phyloP scores from a whole-genome alignment of 2,113 vertebrate genomes.

The Pholis gunnellus region DNA sequence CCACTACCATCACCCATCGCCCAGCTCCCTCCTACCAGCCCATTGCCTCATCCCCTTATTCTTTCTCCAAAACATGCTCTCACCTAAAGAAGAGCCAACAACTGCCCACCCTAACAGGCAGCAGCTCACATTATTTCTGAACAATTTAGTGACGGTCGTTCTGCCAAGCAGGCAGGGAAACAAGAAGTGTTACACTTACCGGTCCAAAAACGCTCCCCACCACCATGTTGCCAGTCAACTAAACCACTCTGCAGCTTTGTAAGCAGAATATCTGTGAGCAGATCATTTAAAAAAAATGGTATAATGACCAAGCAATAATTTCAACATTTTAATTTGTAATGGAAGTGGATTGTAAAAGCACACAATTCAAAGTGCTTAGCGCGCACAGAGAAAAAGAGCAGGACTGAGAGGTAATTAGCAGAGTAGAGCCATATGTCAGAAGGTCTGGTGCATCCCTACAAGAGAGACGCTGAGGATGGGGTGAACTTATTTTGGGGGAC shows the following conservation, averaged over 20 bases:
- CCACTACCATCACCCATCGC: constrained; percentile 26
- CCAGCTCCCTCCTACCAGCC: constrained; percentile 14
- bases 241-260: not conserved
- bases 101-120: constrained; percentile 33
- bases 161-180: constrained; percentile 59
- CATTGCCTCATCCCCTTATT: constrained; percentile 40
- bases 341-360: not conserved
- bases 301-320: not conserved
- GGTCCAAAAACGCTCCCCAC: constrained; percentile 16
- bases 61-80: constrained; percentile 42
- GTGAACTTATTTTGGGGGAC: constrained; percentile 71
- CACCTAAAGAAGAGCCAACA: constrained; percentile 58
- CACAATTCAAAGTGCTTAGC: not conserved
- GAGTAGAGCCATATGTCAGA: constrained; percentile 81
- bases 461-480: constrained; percentile 54
- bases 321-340: not conserved
- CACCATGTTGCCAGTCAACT: not conserved
- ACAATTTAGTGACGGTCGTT: constrained; percentile 63
- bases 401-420: constrained; percentile 66
- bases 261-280: not conserved
- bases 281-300: not conserved
- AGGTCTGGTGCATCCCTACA: constrained; percentile 62
- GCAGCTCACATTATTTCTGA: constrained; percentile 67
- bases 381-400: not conserved
- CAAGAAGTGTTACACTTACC: constrained; percentile 3